Base-by-base conservation (phyloP, 37 sponge, comb jelly and placozoan genomes). In the Chondrosia reniformis region DNA sequence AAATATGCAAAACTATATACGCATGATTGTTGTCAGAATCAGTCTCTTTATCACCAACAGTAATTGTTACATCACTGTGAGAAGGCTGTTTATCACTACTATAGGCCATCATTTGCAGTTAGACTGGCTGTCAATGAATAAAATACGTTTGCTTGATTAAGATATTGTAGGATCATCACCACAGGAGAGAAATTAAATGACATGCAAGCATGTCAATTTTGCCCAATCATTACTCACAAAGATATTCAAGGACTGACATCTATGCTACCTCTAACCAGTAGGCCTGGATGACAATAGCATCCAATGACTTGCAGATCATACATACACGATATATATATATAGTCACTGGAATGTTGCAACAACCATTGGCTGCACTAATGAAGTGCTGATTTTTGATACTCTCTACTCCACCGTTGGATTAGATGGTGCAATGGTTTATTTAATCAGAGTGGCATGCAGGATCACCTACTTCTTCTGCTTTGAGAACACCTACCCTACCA, bases 311-410 rank as follows among this genome's bases (percentile, higher is more conserved):
- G 46, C 77, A 76, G 67, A 76, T 83, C 63, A 76, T 83, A 27
- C 84, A 83, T 65, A 45, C 63, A 3, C 19, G 84, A 39, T 45
- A 31, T n/a, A n/a, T n/a, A n/a, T n/a, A n/a, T n/a, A n/a, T n/a
- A 84, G 54, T 61, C 84, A 84, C 31, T 84, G 79, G 84, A 84
- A 72, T 54, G 79, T 84, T 55, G 74, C 79, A 34, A 45, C 84
- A 39, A 84, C 63, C 8, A 38, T 69, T 13, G 65, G 67, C 7
- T 67, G 49, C 43, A 21, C 84, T 41, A 27, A 32, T 2, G 30
- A 32, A 52, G 73, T 78, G 22, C 25, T 39, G 30, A 33, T 84
- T 27, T 84, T 67, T 77, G 79, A 84, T 66, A 75, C 79, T 33
- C 40, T 84, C 13, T 78, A 77, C 62, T 36, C 43, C 43, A 36